phyloP scores from a whole-genome alignment of 2,888 invertebrate genomes.

The Drosophila paranaensis region DNA sequence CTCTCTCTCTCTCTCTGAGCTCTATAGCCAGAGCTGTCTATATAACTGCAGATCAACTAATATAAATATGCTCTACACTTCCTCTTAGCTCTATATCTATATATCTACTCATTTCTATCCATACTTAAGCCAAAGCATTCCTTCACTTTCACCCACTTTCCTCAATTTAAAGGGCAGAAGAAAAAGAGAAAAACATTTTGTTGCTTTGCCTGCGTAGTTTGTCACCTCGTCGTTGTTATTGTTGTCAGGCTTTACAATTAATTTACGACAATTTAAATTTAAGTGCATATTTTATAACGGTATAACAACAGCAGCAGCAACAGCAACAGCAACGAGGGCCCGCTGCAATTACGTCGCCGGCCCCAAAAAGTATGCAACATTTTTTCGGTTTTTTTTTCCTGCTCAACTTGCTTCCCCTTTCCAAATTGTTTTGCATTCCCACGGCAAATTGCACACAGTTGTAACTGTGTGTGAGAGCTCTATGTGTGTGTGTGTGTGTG shows the following conservation, averaged over 20 bases:
- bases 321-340: conserved; percentile 4
- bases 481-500: not conserved
- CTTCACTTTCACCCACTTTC: not conserved
- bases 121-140: too few species aligned
- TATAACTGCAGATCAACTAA: not conserved
- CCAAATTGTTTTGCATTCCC: conserved; percentile 22
- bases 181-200: not conserved
- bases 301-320: conserved; percentile 15
- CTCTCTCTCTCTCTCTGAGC: not conserved
- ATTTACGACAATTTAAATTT: conserved; percentile 71
- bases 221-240: conserved; percentile 17
- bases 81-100: not conserved
- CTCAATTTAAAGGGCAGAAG: not conserved
- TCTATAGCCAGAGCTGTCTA: not conserved
- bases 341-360: conserved; percentile 42
- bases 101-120: too few species aligned
- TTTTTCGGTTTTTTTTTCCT: conserved; percentile 5
- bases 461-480: not conserved
- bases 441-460: conserved; percentile 44
- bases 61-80: not conserved
- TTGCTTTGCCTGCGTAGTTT: conserved; percentile 3
- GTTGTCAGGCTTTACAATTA: conserved; percentile 57
- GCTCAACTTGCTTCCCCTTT: conserved; percentile 12
- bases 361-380: conserved; percentile 60
- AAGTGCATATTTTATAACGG: conserved; percentile 64